phyloP scores from a whole-genome alignment of 2,888 invertebrate genomes.

The Melikaiella ostensackeni region DNA sequence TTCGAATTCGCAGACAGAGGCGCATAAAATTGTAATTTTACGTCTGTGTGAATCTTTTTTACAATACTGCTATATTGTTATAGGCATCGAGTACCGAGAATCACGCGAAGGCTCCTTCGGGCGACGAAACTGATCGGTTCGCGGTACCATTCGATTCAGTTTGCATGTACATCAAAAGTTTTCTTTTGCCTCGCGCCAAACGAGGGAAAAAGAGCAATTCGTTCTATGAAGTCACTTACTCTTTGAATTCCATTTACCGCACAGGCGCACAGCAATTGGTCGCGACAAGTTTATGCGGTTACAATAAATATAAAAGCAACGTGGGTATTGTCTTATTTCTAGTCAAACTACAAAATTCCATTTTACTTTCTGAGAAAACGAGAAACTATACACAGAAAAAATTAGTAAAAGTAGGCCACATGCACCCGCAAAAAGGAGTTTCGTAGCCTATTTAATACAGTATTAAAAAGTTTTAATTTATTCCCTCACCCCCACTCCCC shows the following conservation, averaged over 20 bases:
- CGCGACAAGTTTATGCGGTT: slow-evolving; percentile 6
- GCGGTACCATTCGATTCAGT: slow-evolving; percentile 63
- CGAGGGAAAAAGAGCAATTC: slow-evolving; percentile 10
- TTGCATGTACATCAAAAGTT: slow-evolving; percentile 59
- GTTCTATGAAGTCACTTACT: slow-evolving; percentile 26
- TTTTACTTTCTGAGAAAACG: too few relatives aligned
- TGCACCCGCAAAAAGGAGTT: too few relatives aligned
- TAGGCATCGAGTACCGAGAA: slow-evolving; percentile 47
- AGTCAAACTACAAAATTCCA: too few relatives aligned
- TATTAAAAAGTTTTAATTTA: too few relatives aligned
- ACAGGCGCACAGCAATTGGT: neutral
- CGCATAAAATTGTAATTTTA: slow-evolving; percentile 36
- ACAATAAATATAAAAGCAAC: too few relatives aligned
- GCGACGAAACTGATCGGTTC: slow-evolving; percentile 61
- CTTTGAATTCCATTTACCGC: neutral
- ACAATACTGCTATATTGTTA: neutral
- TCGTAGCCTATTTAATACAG: too few relatives aligned
- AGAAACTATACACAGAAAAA: too few relatives aligned
- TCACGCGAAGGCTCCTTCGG: slow-evolving; percentile 48
- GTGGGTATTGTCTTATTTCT: too few relatives aligned
- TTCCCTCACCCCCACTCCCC: too few relatives aligned
- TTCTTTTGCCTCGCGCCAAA: slow-evolving; percentile 21
- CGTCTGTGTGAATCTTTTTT: slow-evolving; percentile 30
- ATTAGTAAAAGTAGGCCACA: too few relatives aligned
- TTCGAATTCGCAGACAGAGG: slow-evolving; percentile 13